Conservation (phyloP, 2,888 invertebrate genomes). For the Polydrusus cervinus region DNA sequence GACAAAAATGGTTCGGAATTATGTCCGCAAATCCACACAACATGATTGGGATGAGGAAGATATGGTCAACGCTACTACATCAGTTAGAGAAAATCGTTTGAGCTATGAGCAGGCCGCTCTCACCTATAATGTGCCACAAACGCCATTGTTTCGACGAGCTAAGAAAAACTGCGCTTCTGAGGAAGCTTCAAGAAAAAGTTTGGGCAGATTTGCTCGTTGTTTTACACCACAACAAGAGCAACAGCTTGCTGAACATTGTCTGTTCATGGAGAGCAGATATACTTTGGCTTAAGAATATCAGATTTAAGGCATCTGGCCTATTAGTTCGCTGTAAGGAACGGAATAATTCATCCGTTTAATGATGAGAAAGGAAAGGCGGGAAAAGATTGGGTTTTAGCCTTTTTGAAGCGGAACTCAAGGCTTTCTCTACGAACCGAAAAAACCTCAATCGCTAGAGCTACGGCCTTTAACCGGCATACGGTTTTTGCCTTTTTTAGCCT, state of each 20-base stretch:
- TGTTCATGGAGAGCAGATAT: background rate
- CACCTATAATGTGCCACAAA: slow-evolving; percentile 9
- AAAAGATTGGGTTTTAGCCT: slow-evolving; percentile 10
- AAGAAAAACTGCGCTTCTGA: slow-evolving; percentile 7
- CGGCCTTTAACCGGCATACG: slow-evolving; percentile 9
- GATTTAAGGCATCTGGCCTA: slow-evolving; percentile 14
- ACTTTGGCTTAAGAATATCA: slow-evolving; percentile 6
- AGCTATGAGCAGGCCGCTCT: slow-evolving; percentile 5
- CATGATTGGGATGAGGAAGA: slow-evolving; percentile 1
- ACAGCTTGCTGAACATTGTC: background rate
- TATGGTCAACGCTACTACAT: slow-evolving; percentile 1
- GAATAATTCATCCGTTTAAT: slow-evolving; percentile 5
- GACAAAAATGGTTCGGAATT: slow-evolving; percentile 8
- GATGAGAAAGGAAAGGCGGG: slow-evolving; percentile 5
- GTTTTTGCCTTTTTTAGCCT: slow-evolving; percentile 21
- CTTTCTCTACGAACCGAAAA: slow-evolving; percentile 9
- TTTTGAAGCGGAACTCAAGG: background rate
- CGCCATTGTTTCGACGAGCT: slow-evolving; percentile 2
- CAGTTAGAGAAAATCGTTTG: slow-evolving; percentile 4
- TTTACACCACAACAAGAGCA: slow-evolving; percentile 10
- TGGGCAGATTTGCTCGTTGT: slow-evolving; percentile 2
- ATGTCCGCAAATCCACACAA: slow-evolving; percentile 8
- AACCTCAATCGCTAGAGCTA: slow-evolving; percentile 10
- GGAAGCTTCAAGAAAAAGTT: slow-evolving; percentile 6
- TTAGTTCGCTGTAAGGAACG: slow-evolving; percentile 6